A percentile compares a stretch with the other conserved stretches of the same genome.
Evolutionary conservation across 2,797 vertebrate species (phyloP).

Genomic region (Neopelma chrysocephalum): DNA sequence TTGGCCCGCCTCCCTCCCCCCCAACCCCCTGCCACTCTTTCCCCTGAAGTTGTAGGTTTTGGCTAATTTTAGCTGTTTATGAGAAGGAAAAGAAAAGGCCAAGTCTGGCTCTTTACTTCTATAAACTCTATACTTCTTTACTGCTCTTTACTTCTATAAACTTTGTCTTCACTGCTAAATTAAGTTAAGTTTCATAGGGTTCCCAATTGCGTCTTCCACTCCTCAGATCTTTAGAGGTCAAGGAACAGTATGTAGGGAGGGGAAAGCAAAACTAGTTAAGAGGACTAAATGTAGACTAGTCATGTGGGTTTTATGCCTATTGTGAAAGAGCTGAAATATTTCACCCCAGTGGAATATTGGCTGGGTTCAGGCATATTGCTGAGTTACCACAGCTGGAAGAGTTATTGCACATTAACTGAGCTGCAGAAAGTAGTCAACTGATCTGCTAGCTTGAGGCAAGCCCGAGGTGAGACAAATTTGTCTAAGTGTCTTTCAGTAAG

Average conservation of each 20-base stretch:
- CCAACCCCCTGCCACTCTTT: rapidly evolving
- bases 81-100: neutral
- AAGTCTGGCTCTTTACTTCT: neutral
- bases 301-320: neutral
- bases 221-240: neutral
- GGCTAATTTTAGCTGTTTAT: neutral
- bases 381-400: neutral
- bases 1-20: rapidly evolving
- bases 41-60: neutral
- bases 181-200: neutral
- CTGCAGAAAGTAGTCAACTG: neutral
- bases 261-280: neutral
- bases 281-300: neutral
- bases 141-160: neutral
- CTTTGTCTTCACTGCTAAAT: neutral
- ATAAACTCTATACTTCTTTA: too few relatives aligned
- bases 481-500: neutral
- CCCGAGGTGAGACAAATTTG: neutral
- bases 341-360: neutral
- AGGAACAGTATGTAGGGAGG: neutral
- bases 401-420: neutral
- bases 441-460: neutral
- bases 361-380: neutral
- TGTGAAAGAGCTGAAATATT: neutral
- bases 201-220: neutral